These are phyloP conservation scores for Acrocephalus arundinaceus DNA, from an alignment of 2,113 vertebrate species.

Conservation along the genomic window DNA sequence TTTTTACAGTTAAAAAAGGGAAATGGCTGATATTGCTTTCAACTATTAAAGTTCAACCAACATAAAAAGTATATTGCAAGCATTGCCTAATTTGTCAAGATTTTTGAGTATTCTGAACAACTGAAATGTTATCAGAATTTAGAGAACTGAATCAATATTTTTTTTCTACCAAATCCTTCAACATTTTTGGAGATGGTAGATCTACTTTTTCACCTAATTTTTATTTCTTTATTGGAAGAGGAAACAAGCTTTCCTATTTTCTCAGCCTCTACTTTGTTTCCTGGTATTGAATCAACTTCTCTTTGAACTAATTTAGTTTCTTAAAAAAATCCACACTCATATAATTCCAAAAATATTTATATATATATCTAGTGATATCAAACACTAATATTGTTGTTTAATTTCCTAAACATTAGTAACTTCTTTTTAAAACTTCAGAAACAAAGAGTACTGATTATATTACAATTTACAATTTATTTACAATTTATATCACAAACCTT, in stretches of 20 bases:
- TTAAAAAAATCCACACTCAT: not conserved
- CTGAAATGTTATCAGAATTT: not conserved
- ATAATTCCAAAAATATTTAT: not conserved
- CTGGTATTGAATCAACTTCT: not conserved
- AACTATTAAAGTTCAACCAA: not conserved
- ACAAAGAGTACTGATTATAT: not conserved
- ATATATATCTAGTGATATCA: not conserved
- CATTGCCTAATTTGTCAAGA: not conserved
- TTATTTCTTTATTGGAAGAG: not conserved
- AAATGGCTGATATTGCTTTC: not conserved
- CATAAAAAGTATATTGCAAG: not conserved
- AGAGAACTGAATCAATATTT: not conserved
- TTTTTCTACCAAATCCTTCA: not conserved
- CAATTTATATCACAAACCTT: not conserved
- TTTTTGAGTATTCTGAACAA: not conserved
- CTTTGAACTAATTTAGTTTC: not conserved
- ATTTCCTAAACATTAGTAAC: not conserved
- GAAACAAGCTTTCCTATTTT: not conserved
- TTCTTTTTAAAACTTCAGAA: not conserved
- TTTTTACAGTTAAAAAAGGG: not conserved
- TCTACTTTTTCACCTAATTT: not conserved
- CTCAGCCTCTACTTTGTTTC: not conserved
- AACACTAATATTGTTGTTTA: not conserved
- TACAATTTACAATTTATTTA: not conserved
- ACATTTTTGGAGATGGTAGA: not conserved